phyloP scores from a whole-genome alignment of 2,797 vertebrate genomes.

The Acrossocheilus wenchowensis region DNA sequence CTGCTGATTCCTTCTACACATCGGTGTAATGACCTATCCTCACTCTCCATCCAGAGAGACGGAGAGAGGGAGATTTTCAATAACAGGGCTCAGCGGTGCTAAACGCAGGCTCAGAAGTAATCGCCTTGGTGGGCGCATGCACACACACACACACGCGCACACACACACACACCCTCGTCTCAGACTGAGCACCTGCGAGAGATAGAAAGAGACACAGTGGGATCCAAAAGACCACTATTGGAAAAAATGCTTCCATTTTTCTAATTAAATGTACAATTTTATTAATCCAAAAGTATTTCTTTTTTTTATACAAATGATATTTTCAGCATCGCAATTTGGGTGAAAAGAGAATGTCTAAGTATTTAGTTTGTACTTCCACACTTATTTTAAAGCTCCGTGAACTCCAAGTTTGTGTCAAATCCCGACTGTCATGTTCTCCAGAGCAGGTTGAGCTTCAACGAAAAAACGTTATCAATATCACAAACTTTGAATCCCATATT shows the following conservation, averaged over 20 bases:
- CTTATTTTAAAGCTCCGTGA: not conserved
- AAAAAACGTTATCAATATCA: not conserved
- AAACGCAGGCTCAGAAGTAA: constrained; percentile 40
- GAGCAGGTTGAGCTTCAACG: no score
- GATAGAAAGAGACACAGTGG: not conserved
- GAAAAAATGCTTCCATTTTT: not conserved
- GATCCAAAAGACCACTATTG: no score
- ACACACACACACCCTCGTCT: not conserved
- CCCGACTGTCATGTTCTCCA: no score
- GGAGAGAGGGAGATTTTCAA: constrained; percentile 36
- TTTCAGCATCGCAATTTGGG: not conserved
- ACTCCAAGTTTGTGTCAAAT: not conserved
- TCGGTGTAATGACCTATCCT: constrained; percentile 42
- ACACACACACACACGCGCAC: no score
- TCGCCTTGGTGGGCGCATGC: not conserved
- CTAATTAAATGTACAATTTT: not conserved
- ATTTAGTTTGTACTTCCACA: no score
- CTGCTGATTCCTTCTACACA: constrained; percentile 33
- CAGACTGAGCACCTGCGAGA: constrained; percentile 1
- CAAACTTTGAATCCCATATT: not conserved
- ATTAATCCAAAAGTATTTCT: not conserved
- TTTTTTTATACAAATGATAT: not conserved
- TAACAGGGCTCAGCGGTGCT: constrained; percentile 40
- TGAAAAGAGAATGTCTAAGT: not conserved
- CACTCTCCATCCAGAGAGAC: constrained; percentile 15